phyloP scores from a whole-genome alignment of 2,888 invertebrate species.

The Blastobasis lacticolella region DNA sequence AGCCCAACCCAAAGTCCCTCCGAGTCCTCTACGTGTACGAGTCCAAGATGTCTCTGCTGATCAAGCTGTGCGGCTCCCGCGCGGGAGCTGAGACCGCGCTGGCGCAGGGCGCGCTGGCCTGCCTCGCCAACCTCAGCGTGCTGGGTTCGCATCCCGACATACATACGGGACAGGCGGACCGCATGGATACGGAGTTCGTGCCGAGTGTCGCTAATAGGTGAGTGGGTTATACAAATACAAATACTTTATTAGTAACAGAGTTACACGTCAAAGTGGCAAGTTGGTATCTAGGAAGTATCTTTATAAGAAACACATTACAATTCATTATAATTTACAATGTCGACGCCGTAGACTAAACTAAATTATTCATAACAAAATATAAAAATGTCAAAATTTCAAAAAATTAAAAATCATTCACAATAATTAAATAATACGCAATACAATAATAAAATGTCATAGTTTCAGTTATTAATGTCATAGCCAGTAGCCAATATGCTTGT shows the following conservation, averaged over 20 bases:
- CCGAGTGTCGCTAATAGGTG: conserved; percentile 47
- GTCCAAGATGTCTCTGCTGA: conserved; percentile 87
- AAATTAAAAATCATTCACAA: too few species aligned
- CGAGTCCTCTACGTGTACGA: conserved; percentile 89
- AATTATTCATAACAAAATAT: too few species aligned
- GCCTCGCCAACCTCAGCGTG: conserved; percentile 77
- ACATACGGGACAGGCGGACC: conserved; percentile 29
- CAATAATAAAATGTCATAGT: too few species aligned
- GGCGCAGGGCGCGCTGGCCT: conserved; percentile 83
- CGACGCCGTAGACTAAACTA: too few species aligned
- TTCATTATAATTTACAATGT: too few species aligned
- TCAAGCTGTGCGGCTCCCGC: conserved; percentile 79
- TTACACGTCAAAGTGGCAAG: too few species aligned
- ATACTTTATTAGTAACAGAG: neutral
- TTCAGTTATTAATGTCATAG: too few species aligned
- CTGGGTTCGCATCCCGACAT: conserved; percentile 84
- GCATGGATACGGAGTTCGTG: conserved; percentile 37
- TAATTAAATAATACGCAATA: too few species aligned
- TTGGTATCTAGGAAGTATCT: too few species aligned
- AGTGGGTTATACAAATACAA: neutral
- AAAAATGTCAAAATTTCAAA: too few species aligned
- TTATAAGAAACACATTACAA: too few species aligned
- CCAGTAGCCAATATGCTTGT: too few species aligned
- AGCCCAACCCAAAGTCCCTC: conserved; percentile 78
- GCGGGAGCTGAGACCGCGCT: conserved; percentile 81